Evolutionary conservation across 2,797 vertebrate species (phyloP).

Genomic region (Anas acuta): DNA sequence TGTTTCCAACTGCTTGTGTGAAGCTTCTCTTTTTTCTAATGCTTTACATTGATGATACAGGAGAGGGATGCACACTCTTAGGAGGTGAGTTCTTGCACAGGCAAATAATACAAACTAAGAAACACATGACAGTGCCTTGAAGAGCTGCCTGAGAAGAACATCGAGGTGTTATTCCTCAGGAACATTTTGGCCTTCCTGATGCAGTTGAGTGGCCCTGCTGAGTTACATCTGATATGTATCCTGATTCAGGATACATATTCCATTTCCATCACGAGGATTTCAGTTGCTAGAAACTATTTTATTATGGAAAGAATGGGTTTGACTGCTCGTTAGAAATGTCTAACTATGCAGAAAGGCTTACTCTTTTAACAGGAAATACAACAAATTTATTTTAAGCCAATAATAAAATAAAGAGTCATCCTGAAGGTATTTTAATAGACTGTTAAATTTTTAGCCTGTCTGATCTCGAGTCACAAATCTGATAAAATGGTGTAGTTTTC

Average conservation of each 20-base stretch:
- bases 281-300: not conserved
- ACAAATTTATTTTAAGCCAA: conserved; percentile 7
- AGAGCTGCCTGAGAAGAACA: not conserved
- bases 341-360: not conserved
- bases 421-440: conserved; percentile 27
- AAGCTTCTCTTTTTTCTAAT: not conserved
- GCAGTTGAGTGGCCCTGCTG: not conserved
- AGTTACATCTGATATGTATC: not conserved
- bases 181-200: not conserved
- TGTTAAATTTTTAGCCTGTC: conserved; percentile 42
- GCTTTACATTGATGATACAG: not conserved
- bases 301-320: conserved; percentile 7
- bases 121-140: not conserved
- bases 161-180: not conserved
- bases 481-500: conserved; percentile 9
- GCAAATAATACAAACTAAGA: not conserved
- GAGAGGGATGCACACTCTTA: not conserved
- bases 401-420: conserved; percentile 7
- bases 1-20: conserved; percentile 36
- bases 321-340: not conserved
- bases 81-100: not conserved
- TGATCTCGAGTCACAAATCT: not conserved
- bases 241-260: not conserved
- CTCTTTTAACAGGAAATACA: not conserved
- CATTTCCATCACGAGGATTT: not conserved